Evolutionary conservation across 92 coral and sea anemone genomes (phyloP).

Genomic region (Ricordea florida): DNA sequence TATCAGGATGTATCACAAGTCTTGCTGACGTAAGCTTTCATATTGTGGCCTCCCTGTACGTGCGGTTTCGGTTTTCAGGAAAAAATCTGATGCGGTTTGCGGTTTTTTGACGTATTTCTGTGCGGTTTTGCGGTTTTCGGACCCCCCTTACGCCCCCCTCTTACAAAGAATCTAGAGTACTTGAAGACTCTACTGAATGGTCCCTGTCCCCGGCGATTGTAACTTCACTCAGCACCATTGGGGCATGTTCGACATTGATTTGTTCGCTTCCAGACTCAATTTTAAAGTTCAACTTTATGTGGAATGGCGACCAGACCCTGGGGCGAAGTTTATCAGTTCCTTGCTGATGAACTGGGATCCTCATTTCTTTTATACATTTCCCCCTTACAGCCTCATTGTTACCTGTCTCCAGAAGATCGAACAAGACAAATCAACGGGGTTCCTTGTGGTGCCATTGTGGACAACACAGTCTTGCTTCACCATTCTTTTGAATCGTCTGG

Average conservation of each 20-base stretch:
- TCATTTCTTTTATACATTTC: too few relatives aligned
- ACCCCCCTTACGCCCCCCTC: too few relatives aligned
- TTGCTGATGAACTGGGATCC: too few relatives aligned
- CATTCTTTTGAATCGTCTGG: slow-evolving; percentile 24
- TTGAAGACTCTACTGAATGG: slow-evolving; percentile 24
- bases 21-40: too few relatives aligned
- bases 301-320: slow-evolving; percentile 39
- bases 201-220: slow-evolving; percentile 18
- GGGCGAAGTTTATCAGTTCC: slow-evolving; percentile 1
- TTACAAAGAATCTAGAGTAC: slow-evolving; percentile 16
- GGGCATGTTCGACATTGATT: slow-evolving; percentile 29
- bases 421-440: slow-evolving; percentile 38
- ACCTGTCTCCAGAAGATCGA: slow-evolving; percentile 57
- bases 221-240: neutral
- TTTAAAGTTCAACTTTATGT: slow-evolving; percentile 5
- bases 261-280: slow-evolving; percentile 42
- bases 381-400: slow-evolving; percentile 44
- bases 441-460: slow-evolving; percentile 43
- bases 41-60: too few relatives aligned
- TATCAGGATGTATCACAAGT: too few relatives aligned
- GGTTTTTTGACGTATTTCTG: too few relatives aligned
- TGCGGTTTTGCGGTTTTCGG: too few relatives aligned
- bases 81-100: too few relatives aligned
- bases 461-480: slow-evolving; percentile 54
- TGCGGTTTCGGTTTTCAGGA: too few relatives aligned